Evolutionary conservation across 2,113 vertebrate species (phyloP).

Genomic region (Neogobius melanostomus): DNA sequence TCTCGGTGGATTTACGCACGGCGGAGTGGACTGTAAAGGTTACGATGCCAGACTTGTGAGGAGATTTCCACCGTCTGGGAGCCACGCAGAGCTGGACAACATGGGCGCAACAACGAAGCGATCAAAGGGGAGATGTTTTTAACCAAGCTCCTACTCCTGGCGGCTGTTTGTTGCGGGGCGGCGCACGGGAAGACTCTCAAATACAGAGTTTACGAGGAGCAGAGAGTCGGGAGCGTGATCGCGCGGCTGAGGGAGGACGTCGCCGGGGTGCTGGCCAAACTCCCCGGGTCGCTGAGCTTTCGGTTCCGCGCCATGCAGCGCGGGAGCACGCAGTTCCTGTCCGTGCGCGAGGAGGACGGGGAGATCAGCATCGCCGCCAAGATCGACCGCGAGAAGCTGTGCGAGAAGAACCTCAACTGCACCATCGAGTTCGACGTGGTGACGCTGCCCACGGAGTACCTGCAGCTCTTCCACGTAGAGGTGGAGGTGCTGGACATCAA

Average conservation of each 20-base stretch:
- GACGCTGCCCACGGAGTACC: constrained; percentile 91
- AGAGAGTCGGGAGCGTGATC: constrained; percentile 89
- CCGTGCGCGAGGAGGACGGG: constrained; percentile 90
- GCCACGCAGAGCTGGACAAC: constrained; percentile 26
- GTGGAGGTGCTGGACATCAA: constrained; percentile 98
- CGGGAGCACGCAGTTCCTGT: constrained; percentile 82
- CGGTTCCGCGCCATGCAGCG: constrained; percentile 94
- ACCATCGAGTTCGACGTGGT: constrained; percentile 98
- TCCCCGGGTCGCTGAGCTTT: constrained; percentile 83
- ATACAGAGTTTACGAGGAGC: constrained; percentile 96
- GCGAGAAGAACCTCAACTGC: constrained; percentile 93
- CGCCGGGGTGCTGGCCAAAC: constrained; percentile 81
- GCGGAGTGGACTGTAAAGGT: constrained; percentile 16
- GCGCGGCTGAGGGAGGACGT: constrained; percentile 89
- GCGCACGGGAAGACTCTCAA: constrained; percentile 84
- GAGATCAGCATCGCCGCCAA: constrained; percentile 90
- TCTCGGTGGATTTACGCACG: constrained; percentile 5
- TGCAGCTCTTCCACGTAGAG: constrained; percentile 96
- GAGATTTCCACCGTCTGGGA: constrained; percentile 34
- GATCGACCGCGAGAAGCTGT: constrained; percentile 95
- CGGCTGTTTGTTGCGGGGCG: constrained; percentile 56
- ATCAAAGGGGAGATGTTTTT: constrained; percentile 59
- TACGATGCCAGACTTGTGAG: constrained; percentile 62
- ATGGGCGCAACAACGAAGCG: constrained; percentile 53
- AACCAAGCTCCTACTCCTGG: constrained; percentile 61